A percentile compares a stretch with the other conserved stretches of the same genome.
phyloP scores from a whole-genome alignment of 53 echinoderm and acorn worm genomes.

The Glandiceps talaboti region DNA sequence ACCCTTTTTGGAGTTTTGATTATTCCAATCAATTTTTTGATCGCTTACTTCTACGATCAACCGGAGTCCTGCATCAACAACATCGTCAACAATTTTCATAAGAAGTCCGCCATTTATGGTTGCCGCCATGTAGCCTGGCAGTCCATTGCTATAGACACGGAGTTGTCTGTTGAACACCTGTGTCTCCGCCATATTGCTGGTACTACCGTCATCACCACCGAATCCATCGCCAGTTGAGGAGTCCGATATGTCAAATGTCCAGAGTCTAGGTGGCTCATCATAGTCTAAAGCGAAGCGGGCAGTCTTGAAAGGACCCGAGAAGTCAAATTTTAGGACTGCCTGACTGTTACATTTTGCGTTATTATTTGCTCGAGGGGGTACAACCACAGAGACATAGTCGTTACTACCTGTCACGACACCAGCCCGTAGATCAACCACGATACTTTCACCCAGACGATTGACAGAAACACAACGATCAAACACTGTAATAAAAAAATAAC shows the following conservation, averaged over 20 bases:
- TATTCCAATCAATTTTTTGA: slow-evolving; percentile 77
- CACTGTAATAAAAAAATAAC: neutral
- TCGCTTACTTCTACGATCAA: slow-evolving; percentile 70
- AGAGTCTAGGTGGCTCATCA: slow-evolving; percentile 54
- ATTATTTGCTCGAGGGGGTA: slow-evolving; percentile 38
- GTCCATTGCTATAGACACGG: slow-evolving; percentile 75
- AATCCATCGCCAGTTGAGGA: slow-evolving; percentile 79
- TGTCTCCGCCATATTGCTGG: slow-evolving; percentile 80
- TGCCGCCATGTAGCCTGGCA: slow-evolving; percentile 57
- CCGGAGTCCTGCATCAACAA: slow-evolving; percentile 45
- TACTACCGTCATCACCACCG: slow-evolving; percentile 61
- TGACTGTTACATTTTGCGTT: slow-evolving; percentile 57
- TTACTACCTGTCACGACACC: slow-evolving; percentile 60
- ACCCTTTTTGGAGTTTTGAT: slow-evolving; percentile 40
- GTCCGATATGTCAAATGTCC: slow-evolving; percentile 91
- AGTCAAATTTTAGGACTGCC: slow-evolving; percentile 67
- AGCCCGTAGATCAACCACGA: slow-evolving; percentile 43
- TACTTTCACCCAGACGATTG: neutral
- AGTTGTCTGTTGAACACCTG: slow-evolving; percentile 74
- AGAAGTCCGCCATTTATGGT: slow-evolving; percentile 85
- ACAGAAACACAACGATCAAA: neutral
- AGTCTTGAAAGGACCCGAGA: slow-evolving; percentile 66
- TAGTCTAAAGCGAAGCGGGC: slow-evolving; percentile 67
- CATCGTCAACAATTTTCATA: slow-evolving; percentile 70
- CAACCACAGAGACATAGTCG: slow-evolving; percentile 39